A percentile compares a stretch with the other conserved stretches of the same genome.
Evolutionary conservation across 2,888 invertebrate species (phyloP).

Genomic region (Sialis lutaria): DNA sequence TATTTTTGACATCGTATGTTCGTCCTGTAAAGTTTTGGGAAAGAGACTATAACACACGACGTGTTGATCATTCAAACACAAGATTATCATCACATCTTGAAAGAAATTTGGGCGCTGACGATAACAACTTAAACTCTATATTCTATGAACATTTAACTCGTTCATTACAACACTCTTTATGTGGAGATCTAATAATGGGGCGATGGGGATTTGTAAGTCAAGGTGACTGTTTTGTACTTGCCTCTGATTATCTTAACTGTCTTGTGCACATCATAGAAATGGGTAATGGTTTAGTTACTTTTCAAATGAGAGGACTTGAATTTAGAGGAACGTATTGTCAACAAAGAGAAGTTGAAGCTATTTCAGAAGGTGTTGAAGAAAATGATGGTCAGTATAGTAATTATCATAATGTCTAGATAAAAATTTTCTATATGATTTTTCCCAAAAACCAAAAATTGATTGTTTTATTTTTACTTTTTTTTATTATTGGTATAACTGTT

Average conservation of each 20-base stretch:
- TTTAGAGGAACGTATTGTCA: slow-evolving; percentile 99
- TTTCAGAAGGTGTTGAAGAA: slow-evolving; percentile 92
- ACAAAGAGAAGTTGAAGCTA: slow-evolving; percentile 96
- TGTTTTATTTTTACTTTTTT: slow-evolving; percentile 2
- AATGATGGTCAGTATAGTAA: slow-evolving; percentile 51
- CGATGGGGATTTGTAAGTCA: slow-evolving; percentile 94
- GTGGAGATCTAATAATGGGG: slow-evolving; percentile 80
- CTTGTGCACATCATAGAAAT: slow-evolving; percentile 94
- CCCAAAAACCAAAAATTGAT: no score
- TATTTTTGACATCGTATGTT: slow-evolving; percentile 97
- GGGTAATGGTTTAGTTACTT: slow-evolving; percentile 95
- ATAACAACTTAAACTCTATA: slow-evolving; percentile 96
- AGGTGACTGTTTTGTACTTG: slow-evolving; percentile 95
- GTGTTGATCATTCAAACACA: slow-evolving; percentile 95
- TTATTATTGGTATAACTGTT: background rate
- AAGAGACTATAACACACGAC: slow-evolving; percentile 90
- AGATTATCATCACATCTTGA: slow-evolving; percentile 88
- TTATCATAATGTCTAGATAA: background rate
- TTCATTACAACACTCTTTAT: slow-evolving; percentile 87
- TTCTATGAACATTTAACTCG: slow-evolving; percentile 98
- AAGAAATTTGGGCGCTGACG: slow-evolving; percentile 80
- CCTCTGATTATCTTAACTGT: slow-evolving; percentile 96
- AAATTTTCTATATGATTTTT: background rate
- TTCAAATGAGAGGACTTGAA: slow-evolving; percentile 93
- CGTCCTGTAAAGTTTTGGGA: slow-evolving; percentile 99